These are phyloP conservation scores for Tribolium freemani DNA, from an alignment of 2,888 invertebrate genomes.

Conservation along the genomic window DNA sequence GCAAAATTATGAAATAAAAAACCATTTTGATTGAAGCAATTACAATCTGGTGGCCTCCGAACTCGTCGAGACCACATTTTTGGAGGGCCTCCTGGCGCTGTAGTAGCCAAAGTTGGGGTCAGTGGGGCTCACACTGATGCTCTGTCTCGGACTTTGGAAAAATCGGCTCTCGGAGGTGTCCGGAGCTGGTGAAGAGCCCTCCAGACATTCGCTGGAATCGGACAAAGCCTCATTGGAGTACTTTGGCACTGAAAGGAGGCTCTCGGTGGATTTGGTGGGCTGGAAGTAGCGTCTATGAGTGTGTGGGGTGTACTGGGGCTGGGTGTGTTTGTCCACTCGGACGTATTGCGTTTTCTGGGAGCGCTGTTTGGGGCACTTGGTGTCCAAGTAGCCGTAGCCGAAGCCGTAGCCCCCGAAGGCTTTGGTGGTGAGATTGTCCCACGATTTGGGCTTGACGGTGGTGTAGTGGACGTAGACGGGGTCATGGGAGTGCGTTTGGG, in stretches of 20 bases:
- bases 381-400: constrained; percentile 87
- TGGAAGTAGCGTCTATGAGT: constrained; percentile 69
- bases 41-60: constrained; percentile 81
- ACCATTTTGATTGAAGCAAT: constrained; percentile 48
- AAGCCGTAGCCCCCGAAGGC: constrained; percentile 89
- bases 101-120: constrained; percentile 68
- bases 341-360: constrained; percentile 55
- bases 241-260: constrained; percentile 78
- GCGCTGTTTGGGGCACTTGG: constrained; percentile 60
- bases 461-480: constrained; percentile 68
- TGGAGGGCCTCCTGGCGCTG: constrained; percentile 67
- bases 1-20: constrained; percentile 1
- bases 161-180: constrained; percentile 61
- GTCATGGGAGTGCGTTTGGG: constrained; percentile 61
- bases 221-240: constrained; percentile 75
- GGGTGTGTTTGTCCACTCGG: constrained; percentile 57
- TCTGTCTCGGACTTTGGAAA: constrained; percentile 65
- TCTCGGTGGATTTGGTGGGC: constrained; percentile 86
- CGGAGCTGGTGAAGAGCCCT: constrained; percentile 57
- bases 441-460: constrained; percentile 83
- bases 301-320: constrained; percentile 69
- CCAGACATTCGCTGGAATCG: constrained; percentile 81
- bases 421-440: constrained; percentile 91
- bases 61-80: constrained; percentile 73
- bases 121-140: constrained; percentile 64